Conservation (phyloP, 2,888 invertebrate species). For the Ferdinandea cuprea region DNA sequence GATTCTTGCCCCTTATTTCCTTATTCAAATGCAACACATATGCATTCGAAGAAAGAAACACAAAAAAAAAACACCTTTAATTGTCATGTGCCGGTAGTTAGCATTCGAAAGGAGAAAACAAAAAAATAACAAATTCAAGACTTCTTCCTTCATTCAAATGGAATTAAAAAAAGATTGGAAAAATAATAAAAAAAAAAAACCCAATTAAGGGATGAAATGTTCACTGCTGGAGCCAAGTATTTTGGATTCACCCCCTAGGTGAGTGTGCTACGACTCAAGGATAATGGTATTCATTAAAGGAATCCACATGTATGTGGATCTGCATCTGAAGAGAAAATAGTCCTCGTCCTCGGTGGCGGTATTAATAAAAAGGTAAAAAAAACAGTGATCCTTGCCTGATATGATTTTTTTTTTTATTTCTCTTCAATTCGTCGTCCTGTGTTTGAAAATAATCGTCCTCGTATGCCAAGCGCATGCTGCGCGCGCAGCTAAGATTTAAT, state of each 20-base stretch:
- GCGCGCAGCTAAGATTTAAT: conserved; percentile 50
- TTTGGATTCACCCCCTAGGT: conserved; percentile 39
- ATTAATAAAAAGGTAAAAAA: conserved; percentile 51
- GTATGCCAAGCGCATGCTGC: conserved; percentile 74
- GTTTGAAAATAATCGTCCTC: conserved; percentile 59
- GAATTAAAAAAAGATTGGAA: conserved; percentile 20
- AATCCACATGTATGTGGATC: conserved; percentile 3
- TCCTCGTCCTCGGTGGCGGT: conserved; percentile 52
- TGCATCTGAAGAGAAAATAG: conserved; percentile 19
- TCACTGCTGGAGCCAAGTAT: conserved; percentile 40
- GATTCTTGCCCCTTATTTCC: conserved; percentile 26
- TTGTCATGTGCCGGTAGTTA: conserved; percentile 70
- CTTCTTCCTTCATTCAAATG: conserved; percentile 29
- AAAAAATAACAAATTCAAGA: conserved; percentile 19
- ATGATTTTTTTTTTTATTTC: conserved; percentile 63
- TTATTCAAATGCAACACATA: conserved; percentile 55
- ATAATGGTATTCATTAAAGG: conserved; percentile 35
- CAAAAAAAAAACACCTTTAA: conserved; percentile 53
- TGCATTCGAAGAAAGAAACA: too few relatives aligned
- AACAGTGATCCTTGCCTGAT: conserved; percentile 56
- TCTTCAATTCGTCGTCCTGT: conserved; percentile 39
- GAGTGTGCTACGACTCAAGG: too few relatives aligned
- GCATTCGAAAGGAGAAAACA: conserved; percentile 17
- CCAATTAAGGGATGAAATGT: conserved; percentile 15
- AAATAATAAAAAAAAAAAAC: conserved; percentile 12